Evolutionary conservation across 2,888 invertebrate genomes (phyloP).

Genomic region (Dryococelus australis): DNA sequence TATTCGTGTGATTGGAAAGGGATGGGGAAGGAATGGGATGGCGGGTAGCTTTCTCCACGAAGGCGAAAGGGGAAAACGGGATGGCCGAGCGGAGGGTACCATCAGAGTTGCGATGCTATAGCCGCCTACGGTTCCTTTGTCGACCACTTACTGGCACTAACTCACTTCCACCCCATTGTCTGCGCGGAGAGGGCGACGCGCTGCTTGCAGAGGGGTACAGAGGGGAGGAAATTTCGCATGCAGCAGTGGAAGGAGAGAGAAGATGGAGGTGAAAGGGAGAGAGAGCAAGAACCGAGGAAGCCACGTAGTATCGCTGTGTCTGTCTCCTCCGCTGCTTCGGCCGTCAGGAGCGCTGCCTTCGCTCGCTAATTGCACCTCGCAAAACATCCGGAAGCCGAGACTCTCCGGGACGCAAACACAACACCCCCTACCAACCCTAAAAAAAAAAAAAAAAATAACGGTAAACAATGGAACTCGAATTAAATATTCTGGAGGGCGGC

Average conservation of each 20-base stretch:
- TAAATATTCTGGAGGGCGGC: background rate
- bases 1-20: too few relatives aligned
- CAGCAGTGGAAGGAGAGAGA: background rate
- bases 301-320: background rate
- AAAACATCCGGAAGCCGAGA: background rate
- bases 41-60: too few relatives aligned
- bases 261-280: background rate
- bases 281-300: background rate
- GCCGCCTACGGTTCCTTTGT: conserved; percentile 25
- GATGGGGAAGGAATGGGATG: too few relatives aligned
- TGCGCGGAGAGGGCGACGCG: background rate
- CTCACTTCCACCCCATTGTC: conserved; percentile 41
- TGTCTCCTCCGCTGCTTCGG: background rate
- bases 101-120: background rate
- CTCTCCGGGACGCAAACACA: background rate
- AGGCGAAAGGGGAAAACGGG: too few relatives aligned
- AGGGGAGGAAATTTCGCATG: background rate
- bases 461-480: background rate
- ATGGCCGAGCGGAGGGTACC: background rate
- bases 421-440: background rate
- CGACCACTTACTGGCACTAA: conserved; percentile 43
- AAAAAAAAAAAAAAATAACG: background rate
- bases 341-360: background rate
- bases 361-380: background rate
- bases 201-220: background rate